A percentile compares a stretch with the other conserved stretches of the same genome.
Evolutionary conservation across 2,888 invertebrate species (phyloP).

Genomic region (Acronicta aceris): DNA sequence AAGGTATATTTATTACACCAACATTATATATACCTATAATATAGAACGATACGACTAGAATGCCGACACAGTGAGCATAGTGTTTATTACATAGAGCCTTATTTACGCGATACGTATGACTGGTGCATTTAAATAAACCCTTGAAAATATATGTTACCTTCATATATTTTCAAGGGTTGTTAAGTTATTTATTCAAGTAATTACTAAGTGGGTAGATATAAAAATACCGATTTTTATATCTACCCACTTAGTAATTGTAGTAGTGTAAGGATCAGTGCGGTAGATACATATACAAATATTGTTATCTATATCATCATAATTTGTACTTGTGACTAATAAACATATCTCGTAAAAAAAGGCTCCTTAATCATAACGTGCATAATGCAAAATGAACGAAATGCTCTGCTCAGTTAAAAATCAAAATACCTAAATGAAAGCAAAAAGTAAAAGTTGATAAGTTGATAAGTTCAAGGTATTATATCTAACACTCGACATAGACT

Average conservation of each 20-base stretch:
- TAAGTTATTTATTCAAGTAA: no score
- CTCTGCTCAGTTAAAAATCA: conserved; percentile 51
- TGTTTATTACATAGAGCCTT: conserved; percentile 31
- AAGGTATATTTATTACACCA: conserved; percentile 47
- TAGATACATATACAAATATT: no score
- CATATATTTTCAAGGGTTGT: no score
- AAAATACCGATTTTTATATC: no score
- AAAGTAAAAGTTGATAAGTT: conserved; percentile 22
- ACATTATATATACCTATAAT: conserved; percentile 44
- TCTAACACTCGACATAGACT: conserved; percentile 40
- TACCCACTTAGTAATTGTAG: no score
- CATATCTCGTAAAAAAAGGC: conserved; percentile 38
- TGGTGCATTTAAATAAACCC: not conserved
- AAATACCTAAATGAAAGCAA: conserved; percentile 47
- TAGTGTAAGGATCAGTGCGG: no score
- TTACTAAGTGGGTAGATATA: no score
- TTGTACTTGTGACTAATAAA: not conserved
- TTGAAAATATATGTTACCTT: no score
- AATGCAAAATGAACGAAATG: conserved; percentile 46
- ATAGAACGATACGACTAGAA: conserved; percentile 76
- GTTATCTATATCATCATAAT: not conserved
- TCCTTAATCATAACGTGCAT: conserved; percentile 42
- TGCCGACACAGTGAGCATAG: conserved; percentile 63
- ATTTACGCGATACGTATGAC: conserved; percentile 36
- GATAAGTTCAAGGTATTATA: conserved; percentile 24